Base-by-base conservation (phyloP, 2,797 vertebrate species). In the Hoplostethus mediterraneus region DNA sequence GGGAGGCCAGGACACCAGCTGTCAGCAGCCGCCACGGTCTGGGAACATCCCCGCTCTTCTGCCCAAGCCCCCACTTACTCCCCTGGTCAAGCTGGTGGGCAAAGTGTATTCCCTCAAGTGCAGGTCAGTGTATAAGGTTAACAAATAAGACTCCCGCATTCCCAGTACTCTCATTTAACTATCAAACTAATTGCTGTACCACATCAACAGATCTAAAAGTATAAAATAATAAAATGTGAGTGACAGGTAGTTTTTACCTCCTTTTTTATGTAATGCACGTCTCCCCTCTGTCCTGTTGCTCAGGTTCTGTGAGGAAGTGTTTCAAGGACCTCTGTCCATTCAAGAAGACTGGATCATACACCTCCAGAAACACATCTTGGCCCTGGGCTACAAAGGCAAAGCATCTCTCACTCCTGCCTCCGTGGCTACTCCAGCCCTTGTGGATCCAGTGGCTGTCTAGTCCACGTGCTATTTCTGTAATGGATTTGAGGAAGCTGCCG, bases 91-190 rank as follows among this genome's bases (percentile, higher is more conserved):
- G 78, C 94, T 97, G 17, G 96, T 97, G 52, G 97, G 97, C 28
- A 98, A 98, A 79, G 89, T 97, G 71, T 99, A 99, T 89, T 97
- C 96, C n/a, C 95, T 99, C 30, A 98, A 98, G 77, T 99, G 97
- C 97, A 96, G 97, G 97, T 98, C 66, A 74, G 92, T 77, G 12
- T 1, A 3, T 36, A 3, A 31, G 40, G 6, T 31, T 42, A 7
- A 2, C 54, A 57, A 25, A 71, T 42, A 44, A 42, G 1, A 42
- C 13, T 3, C 54, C 28, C 31, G n/a, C 31, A 12, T 6, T 36
- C 13, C 25, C 21, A 21, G 1, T 21, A 7, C 8, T 2, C 4
- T 54, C 0, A 2, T 9, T 31, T 17, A 36, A 30, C 6, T 44
- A 44, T 2, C 11, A 44, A 44, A 44, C 42, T 13, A 11, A 47